These are phyloP conservation scores for Malurus leucopterus DNA, from an alignment of 2,797 vertebrate species.

Conservation along the genomic window DNA sequence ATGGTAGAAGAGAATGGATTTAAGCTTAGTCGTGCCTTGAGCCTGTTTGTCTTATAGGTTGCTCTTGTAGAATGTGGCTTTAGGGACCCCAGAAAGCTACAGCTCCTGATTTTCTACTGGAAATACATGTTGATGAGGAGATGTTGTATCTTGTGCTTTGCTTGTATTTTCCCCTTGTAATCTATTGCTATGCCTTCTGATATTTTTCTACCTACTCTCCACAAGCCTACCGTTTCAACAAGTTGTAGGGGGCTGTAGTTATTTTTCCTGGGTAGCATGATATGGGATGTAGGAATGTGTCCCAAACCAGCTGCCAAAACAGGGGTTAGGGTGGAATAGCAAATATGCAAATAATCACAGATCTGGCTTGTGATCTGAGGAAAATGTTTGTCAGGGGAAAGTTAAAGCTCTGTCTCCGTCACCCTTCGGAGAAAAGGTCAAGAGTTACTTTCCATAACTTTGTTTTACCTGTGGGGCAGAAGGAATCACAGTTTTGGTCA, in stretches of 20 bases:
- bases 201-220: neutral
- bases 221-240: neutral
- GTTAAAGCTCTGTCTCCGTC: neutral
- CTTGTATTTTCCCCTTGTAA: neutral
- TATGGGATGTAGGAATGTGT: neutral
- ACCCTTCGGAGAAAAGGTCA: neutral
- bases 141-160: neutral
- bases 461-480: neutral
- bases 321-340: neutral
- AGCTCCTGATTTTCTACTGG: neutral
- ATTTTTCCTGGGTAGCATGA: neutral
- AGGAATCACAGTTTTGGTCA: neutral
- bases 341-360: neutral
- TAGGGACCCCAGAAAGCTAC: neutral
- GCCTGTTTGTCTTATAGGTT: neutral
- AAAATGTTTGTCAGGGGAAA: neutral
- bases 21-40: neutral
- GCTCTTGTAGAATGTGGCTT: neutral
- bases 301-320: neutral
- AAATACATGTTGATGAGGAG: neutral
- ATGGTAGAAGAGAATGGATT: neutral
- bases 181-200: neutral
- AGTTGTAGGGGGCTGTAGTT: neutral
- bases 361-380: neutral
- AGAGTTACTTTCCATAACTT: neutral